Evolutionary conservation across 2,797 vertebrate species (phyloP), one percentile per base, ranked within the genome.

Genomic region (Cottoperca gobio): DNA sequence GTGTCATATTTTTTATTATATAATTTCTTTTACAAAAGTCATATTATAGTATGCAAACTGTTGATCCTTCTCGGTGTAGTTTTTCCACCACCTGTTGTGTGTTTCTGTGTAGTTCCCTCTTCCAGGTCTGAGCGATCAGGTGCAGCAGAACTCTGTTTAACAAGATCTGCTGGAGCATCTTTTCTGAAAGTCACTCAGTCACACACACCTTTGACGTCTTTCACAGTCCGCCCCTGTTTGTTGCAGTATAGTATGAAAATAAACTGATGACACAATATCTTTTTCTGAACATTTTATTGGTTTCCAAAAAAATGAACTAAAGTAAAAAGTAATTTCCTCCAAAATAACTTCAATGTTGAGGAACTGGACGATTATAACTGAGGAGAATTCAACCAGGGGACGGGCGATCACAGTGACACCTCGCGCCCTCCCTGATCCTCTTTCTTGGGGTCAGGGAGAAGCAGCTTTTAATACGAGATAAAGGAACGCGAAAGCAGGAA

Each of bases 251-350:
- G 11, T 19, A 61, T 26, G 2, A 33, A 72, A 78, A 75, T 33
- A 49, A 82, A 70, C 31, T 2, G 19, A 53, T 10, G 7, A 57
- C 67, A 76, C 49, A 24, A 23, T 13, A 2, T 42, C 1, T 73
- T 58, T 71, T 78, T 83, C 23, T 76, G 52, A 85, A 86, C 33
- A 80, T 87, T 94, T 93, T 92, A 93, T 95, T 95, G 86, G 92
- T 91, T 91, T 86, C 79, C 75, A 90, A 90, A 59, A 52, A 79
- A 88, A 73, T 48, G 79, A 76, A 83, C 61, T 64, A 86, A 90
- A 91, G 88, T 86, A 91, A 69, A 91, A 91, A 86, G 80, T 28
- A 24, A 83, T 81, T 74, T 86, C 70, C 79, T 80, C 86, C 50
- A 85, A 81, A 90, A 83, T 45, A 68, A 73, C 75, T 85, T 87